phyloP scores from a whole-genome alignment of 2,113 vertebrate genomes.

The Leiothrix lutea region DNA sequence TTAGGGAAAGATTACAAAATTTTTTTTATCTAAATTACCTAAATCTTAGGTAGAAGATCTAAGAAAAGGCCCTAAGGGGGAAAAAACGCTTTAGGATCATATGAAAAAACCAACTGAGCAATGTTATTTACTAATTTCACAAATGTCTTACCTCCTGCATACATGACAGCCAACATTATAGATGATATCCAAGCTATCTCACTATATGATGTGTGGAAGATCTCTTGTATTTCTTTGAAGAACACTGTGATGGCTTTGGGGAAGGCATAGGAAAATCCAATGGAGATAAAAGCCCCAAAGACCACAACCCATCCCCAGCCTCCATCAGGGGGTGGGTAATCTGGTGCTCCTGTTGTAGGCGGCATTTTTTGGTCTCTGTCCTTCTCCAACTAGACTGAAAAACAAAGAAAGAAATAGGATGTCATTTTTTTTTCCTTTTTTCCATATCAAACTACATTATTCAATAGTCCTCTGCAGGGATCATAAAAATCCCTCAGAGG shows the following conservation, averaged over 20 bases:
- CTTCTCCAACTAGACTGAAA: slow-evolving; percentile 40
- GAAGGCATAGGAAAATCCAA: slow-evolving; percentile 97
- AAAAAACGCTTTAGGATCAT: neutral
- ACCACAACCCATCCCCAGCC: slow-evolving; percentile 97
- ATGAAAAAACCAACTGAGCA: neutral
- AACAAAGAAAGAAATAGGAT: neutral
- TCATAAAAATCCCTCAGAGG: neutral
- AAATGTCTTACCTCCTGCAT: slow-evolving; percentile 89
- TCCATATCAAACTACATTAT: neutral
- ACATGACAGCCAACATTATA: slow-evolving; percentile 98
- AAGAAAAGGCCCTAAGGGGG: neutral
- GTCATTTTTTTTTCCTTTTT: neutral
- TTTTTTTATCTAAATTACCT: neutral
- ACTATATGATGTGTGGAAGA: slow-evolving; percentile 87
- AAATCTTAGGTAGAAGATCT: neutral
- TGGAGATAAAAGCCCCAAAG: slow-evolving; percentile 89
- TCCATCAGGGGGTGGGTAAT: slow-evolving; percentile 87
- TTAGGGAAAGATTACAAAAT: neutral
- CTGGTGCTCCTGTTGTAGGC: slow-evolving; percentile 33
- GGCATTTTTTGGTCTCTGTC: slow-evolving; percentile 77
- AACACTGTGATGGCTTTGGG: slow-evolving; percentile 95
- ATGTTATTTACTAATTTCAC: neutral
- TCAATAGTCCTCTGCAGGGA: neutral
- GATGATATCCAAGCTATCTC: slow-evolving; percentile 96
- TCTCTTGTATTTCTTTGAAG: slow-evolving; percentile 95